phyloP scores from a whole-genome alignment of 2,113 vertebrate species.

The Pithys albifrons region DNA sequence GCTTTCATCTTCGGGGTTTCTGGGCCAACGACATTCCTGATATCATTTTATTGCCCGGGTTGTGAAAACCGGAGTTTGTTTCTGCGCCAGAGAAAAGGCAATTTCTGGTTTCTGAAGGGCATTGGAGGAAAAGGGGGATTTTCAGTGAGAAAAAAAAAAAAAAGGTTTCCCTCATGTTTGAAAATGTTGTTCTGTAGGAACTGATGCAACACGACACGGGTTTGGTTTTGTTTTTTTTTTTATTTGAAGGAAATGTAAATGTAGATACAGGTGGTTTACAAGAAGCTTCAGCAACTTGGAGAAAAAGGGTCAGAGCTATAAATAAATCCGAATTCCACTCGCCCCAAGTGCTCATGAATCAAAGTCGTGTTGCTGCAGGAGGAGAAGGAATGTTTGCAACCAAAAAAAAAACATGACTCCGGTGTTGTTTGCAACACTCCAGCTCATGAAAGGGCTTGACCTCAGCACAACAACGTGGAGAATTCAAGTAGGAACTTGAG shows the following conservation, averaged over 20 bases:
- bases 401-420: background rate
- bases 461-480: background rate
- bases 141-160: background rate
- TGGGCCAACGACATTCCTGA: slow-evolving; percentile 50
- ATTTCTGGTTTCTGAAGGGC: background rate
- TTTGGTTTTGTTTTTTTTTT: background rate
- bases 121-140: background rate
- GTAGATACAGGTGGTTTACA: background rate
- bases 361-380: background rate
- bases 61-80: background rate
- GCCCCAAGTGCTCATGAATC: background rate
- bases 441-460: background rate
- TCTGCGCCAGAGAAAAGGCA: fast-evolving
- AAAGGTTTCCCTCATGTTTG: fast-evolving
- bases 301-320: background rate
- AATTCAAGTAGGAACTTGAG: background rate
- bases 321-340: background rate
- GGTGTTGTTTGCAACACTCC: background rate
- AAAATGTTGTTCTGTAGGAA: background rate
- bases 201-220: fast-evolving
- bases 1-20: slow-evolving; percentile 51
- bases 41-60: slow-evolving; percentile 7
- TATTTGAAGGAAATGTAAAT: background rate
- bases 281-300: background rate
- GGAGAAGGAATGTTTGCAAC: background rate